Percentiles rank a stretch among this genome's conserved stretches.
These are phyloP conservation scores for Pipistrellus kuhlii DNA, from an alignment of 2,797 vertebrate genomes.

Conservation along the genomic window DNA sequence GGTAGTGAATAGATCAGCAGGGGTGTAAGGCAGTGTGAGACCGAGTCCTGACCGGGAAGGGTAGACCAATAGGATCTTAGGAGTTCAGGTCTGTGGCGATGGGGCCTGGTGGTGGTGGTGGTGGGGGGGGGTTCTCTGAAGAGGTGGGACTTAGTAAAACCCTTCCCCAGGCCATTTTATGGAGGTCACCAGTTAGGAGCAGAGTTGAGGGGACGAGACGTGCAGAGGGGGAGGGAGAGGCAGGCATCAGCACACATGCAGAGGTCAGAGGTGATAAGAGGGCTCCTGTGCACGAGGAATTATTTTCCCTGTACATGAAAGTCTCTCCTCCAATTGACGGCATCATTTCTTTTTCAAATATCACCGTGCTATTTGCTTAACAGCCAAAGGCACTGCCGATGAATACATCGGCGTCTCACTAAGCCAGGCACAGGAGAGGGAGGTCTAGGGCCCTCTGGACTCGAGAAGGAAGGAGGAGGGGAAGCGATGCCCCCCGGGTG, in stretches of 20 bases:
- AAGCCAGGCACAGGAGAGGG: not conserved
- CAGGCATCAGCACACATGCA: not conserved
- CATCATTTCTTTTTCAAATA: conserved; percentile 84
- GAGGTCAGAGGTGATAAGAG: not conserved
- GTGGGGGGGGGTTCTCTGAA: not conserved
- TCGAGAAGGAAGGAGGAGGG: not conserved
- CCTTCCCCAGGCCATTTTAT: not conserved
- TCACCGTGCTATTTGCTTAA: conserved; percentile 83
- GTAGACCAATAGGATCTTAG: not conserved
- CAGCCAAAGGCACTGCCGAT: conserved; percentile 69
- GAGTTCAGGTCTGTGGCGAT: not conserved
- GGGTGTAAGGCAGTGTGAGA: not conserved
- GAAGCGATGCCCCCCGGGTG: not conserved
- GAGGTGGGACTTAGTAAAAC: not conserved
- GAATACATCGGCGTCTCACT: conserved; percentile 72
- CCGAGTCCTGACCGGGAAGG: not conserved
- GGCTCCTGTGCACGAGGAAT: conserved; percentile 57
- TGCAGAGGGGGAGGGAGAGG: not conserved
- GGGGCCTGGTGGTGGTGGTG: no score
- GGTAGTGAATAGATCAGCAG: not conserved
- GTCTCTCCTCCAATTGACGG: conserved; percentile 80
- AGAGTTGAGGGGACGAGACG: not conserved
- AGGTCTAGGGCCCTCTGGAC: not conserved
- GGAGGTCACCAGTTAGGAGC: not conserved
- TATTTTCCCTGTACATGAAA: conserved; percentile 78